Evolutionary conservation across 2,888 invertebrate genomes (phyloP).

Genomic region (Tineola bisselliella): DNA sequence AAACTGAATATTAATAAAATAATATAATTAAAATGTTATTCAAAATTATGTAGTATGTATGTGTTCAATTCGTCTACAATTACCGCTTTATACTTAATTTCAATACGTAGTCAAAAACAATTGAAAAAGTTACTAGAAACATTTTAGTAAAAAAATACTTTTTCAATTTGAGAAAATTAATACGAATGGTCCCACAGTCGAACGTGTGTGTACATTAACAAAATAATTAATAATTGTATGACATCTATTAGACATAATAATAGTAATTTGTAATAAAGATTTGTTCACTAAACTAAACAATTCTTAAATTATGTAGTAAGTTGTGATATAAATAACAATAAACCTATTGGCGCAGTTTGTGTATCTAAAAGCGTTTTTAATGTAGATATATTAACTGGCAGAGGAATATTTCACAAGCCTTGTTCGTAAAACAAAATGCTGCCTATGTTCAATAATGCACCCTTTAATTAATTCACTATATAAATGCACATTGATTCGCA

Average conservation of each 20-base stretch:
- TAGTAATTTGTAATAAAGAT: not conserved
- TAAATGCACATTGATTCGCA: not conserved
- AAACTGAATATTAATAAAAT: too few species aligned
- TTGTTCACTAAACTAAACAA: not conserved
- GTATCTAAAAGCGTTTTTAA: not conserved
- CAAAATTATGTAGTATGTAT: too few species aligned
- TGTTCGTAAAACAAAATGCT: constrained; percentile 28
- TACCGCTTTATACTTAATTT: too few species aligned
- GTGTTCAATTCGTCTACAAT: too few species aligned
- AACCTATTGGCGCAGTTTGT: not conserved
- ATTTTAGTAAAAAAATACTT: too few species aligned
- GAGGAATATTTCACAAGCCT: constrained; percentile 66
- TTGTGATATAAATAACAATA: not conserved
- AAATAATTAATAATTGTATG: not conserved
- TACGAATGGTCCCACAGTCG: not conserved
- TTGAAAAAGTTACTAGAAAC: too few species aligned
- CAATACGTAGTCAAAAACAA: too few species aligned
- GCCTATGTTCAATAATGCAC: not conserved
- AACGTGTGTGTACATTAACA: not conserved
- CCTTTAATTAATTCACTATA: not conserved
- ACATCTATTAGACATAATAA: not conserved
- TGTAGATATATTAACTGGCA: constrained; percentile 26
- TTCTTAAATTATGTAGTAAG: not conserved
- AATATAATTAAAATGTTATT: too few species aligned
- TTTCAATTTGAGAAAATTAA: too few species aligned